Base-by-base conservation (phyloP, 2,797 vertebrate genomes). In the Phrynocephalus forsythii region DNA sequence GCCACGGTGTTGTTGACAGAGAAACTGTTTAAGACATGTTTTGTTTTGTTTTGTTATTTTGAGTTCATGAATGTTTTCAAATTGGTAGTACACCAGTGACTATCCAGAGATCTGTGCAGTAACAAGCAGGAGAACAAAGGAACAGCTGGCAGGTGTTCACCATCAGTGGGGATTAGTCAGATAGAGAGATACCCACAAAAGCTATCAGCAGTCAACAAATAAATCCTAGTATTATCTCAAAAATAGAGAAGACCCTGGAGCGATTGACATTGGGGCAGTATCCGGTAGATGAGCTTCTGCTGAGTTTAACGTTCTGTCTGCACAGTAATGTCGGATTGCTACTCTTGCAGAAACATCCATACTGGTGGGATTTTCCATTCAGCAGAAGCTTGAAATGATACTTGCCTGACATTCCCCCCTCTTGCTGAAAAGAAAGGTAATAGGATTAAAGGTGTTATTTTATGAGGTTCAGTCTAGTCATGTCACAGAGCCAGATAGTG, bases 31-130 rank as follows among this genome's bases (percentile, higher is more conserved):
- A 88, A 90, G 60, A 50, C 0, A 84, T 66, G 66, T 15, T 84
- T 89, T 4, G 9, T 69, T 4, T 20, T 75, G 3, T 56, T 38
- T 48, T 56, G 13, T 71, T 15, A 63, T 48, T 56, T 56, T 56
- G 52, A 5, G 60, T 1, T 1, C 60, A 56, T 20, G n/a, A 71
- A 56, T n/a, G 83, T 87, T 60, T 85, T 50, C 52, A 81, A 71
- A 85, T 77, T 86, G 80, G 30, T 68, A 88, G 5, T 56, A 38
- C 44, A 72, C 67, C 71, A 84, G 66, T 79, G 33, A 33, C 52
- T 76, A 84, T 79, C 79, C 38, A 7, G 56, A 63, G 15, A 50
- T 24, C 5, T 71, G 10, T 28, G 1, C 18, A 72, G 76, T 60
- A 82, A 28, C 11, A 68, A 30, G 1, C 44, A 75, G 52, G 6